Conservation (phyloP, 1,140 invertebrate genomes). For the Zaprionus camerounensis region DNA sequence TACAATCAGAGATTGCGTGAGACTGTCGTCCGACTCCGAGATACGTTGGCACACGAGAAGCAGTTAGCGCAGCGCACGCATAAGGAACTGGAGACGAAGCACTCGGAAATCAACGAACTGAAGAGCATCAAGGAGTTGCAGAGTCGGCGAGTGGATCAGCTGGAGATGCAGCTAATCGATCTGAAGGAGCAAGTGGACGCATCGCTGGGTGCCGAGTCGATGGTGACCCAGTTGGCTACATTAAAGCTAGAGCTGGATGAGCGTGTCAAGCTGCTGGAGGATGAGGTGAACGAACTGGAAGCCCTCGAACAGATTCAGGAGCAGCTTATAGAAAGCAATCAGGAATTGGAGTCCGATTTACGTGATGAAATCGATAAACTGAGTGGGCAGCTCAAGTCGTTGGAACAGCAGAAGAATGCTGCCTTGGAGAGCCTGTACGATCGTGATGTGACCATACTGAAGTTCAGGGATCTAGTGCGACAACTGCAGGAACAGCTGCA, state of each 20-base stretch:
- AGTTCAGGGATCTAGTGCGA: slow-evolving; percentile 96
- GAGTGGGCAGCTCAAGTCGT: slow-evolving; percentile 90
- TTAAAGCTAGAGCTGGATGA: slow-evolving; percentile 97
- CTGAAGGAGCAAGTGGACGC: slow-evolving; percentile 90
- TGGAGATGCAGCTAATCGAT: slow-evolving; percentile 95
- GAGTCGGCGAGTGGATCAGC: slow-evolving; percentile 88
- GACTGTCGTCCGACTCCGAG: slow-evolving; percentile 95
- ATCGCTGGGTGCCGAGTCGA: slow-evolving; percentile 98
- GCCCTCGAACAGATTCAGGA: slow-evolving; percentile 92
- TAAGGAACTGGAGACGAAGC: slow-evolving; percentile 95
- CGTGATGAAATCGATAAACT: slow-evolving; percentile 97
- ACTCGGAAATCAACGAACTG: slow-evolving; percentile 93
- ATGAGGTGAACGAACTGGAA: slow-evolving; percentile 94
- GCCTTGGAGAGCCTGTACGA: slow-evolving; percentile 96
- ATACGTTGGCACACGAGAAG: slow-evolving; percentile 97
- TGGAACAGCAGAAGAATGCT: slow-evolving; percentile 91
- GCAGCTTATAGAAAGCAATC: slow-evolving; percentile 90
- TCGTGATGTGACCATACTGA: slow-evolving; percentile 95
- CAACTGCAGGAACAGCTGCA: slow-evolving; percentile 90
- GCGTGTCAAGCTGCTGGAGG: slow-evolving; percentile 93
- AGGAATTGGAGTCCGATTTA: slow-evolving; percentile 95
- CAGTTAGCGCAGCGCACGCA: slow-evolving; percentile 93
- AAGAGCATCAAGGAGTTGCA: slow-evolving; percentile 94
- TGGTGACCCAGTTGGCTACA: slow-evolving; percentile 97
- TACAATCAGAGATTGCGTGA: slow-evolving; percentile 96